Evolutionary conservation across 2,797 vertebrate genomes (phyloP), one percentile per base, ranked within the genome.

Genomic region (Manis pentadactyla): DNA sequence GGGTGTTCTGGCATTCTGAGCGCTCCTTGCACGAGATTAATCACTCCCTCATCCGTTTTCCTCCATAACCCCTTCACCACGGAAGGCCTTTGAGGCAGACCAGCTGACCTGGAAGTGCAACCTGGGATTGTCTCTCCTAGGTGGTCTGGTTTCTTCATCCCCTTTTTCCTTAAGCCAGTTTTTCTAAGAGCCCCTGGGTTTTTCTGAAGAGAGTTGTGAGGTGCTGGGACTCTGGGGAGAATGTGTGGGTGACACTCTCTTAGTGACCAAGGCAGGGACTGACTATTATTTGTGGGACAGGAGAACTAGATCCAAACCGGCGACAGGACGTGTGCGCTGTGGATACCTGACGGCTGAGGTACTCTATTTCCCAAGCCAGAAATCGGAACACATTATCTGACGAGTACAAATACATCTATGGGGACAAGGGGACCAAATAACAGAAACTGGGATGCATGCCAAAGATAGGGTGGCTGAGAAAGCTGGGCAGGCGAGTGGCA

Each of bases 1-100:
- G 63, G 23, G 5, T 10, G 4, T 27, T 55, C 1, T 25, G 4
- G 5, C 0, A 3, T 5, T 17, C 7, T 14, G 46, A 11, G 25
- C 1, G 27, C 34, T 42, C 31, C 29, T 51, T 25, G 7, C 39
- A 53, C 0, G 2, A 34, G 7, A 7, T 3, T 4, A 17, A 15
- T 12, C 5, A 37, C 14, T 37, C 25, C 11, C 9, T 8, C 1
- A 1, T 53, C 73, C 18, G 2, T 25, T 46, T 49, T 39, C 79
- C 21, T 15, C 25, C 6, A 2, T 2, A 5, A 15, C 49, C 12
- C 18, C 27, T 39, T 55, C 2, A 37, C 46, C 2, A 11, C 0
- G 0, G 8, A 55, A 8, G 61, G 10, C 9, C 77, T 15, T 29
- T 17, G 39, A 39, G 57, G 78, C 10, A 17, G 29, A 49, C 25